A percentile compares a stretch with the other conserved stretches of the same genome.
Conservation (phyloP, 2,797 vertebrate genomes). For the Onychomys leucogaster region DNA sequence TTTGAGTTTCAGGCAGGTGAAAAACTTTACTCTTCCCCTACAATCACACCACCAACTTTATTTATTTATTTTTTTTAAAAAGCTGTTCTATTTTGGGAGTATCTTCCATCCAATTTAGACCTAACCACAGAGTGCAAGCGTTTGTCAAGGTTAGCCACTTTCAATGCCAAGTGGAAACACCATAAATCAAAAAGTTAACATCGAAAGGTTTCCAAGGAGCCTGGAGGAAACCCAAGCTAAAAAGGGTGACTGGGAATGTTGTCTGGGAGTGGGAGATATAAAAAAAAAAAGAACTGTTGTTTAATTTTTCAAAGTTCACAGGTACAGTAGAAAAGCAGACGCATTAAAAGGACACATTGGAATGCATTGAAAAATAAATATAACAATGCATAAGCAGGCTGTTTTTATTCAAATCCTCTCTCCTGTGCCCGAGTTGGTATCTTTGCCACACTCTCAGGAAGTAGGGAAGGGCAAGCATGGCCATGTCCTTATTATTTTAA, state of each 20-base stretch:
- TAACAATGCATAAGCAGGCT: not conserved
- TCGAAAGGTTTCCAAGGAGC: constrained; percentile 52
- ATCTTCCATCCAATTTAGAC: constrained; percentile 44
- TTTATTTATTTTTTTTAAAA: not conserved
- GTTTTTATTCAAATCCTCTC: not conserved
- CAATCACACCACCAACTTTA: not conserved
- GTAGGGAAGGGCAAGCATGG: not conserved
- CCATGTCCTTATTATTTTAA: not conserved
- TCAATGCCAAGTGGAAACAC: constrained; percentile 50
- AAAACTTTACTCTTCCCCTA: not conserved
- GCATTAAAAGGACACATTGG: not conserved
- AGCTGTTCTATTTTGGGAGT: constrained; percentile 22
- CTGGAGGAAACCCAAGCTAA: constrained; percentile 62
- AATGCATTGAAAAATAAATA: constrained; percentile 33
- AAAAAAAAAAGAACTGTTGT: constrained; percentile 38
- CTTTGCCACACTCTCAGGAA: not conserved
- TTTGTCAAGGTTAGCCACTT: constrained; percentile 53
- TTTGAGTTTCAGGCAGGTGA: not conserved
- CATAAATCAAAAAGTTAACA: constrained; percentile 77
- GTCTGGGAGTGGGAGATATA: constrained; percentile 24
- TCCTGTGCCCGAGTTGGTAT: not conserved
- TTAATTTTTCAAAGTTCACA: constrained; percentile 60
- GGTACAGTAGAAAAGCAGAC: constrained; percentile 24
- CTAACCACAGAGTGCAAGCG: not conserved
- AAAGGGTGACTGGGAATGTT: constrained; percentile 58